Percentiles rank a stretch among this genome's conserved stretches.
Conservation (phyloP, 2,888 invertebrate species). For the Bellardia pandia region DNA sequence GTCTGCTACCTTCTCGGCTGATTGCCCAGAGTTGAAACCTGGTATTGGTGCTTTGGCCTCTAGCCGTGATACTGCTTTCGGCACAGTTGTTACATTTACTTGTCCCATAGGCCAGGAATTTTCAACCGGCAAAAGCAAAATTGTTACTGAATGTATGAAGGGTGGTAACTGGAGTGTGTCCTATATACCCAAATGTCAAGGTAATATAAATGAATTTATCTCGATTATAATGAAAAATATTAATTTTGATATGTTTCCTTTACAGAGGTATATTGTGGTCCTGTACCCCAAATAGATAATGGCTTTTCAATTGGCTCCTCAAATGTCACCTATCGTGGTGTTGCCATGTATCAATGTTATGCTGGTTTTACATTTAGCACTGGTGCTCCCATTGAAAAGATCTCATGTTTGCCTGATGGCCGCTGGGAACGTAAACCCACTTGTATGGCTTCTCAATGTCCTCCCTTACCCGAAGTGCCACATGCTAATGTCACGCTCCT, state of each 20-base stretch:
- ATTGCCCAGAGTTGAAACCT: slow-evolving; percentile 93
- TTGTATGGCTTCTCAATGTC: slow-evolving; percentile 96
- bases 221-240: slow-evolving; percentile 22
- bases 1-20: slow-evolving; percentile 96
- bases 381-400: slow-evolving; percentile 93
- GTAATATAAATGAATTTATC: slow-evolving; percentile 83
- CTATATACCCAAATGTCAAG: slow-evolving; percentile 97
- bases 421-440: slow-evolving; percentile 96
- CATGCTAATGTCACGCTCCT: slow-evolving; percentile 94
- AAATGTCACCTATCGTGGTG: slow-evolving; percentile 96
- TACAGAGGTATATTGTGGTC: slow-evolving; percentile 96
- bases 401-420: slow-evolving; percentile 95
- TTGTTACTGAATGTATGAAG: slow-evolving; percentile 93
- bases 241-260: neutral
- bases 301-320: slow-evolving; percentile 98
- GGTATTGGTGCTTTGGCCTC: slow-evolving; percentile 95
- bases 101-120: slow-evolving; percentile 97
- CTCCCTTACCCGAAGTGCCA: slow-evolving; percentile 92
- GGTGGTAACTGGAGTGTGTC: slow-evolving; percentile 96
- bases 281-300: slow-evolving; percentile 98
- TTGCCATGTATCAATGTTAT: slow-evolving; percentile 98
- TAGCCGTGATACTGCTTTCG: slow-evolving; percentile 95
- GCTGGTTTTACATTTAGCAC: slow-evolving; percentile 97
- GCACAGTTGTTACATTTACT: slow-evolving; percentile 94
- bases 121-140: slow-evolving; percentile 93